Conservation (phyloP, 2,113 vertebrate genomes). For the Psilopogon haemacephalus region DNA sequence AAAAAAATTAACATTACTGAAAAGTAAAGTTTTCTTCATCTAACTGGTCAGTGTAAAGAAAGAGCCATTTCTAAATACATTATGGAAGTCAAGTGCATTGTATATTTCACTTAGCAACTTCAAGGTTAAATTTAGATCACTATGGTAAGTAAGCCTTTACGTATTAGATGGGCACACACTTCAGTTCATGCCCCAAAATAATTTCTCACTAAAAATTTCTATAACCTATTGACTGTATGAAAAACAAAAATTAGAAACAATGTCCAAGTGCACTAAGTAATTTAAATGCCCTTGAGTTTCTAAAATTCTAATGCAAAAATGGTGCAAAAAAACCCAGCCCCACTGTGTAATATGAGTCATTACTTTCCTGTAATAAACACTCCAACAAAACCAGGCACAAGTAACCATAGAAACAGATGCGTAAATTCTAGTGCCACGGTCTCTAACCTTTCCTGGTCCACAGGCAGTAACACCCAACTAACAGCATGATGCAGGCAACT, state of each 20-base stretch:
- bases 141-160: not conserved
- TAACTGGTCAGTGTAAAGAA: not conserved
- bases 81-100: not conserved
- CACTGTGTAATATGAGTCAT: slow-evolving; percentile 41
- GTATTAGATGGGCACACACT: not conserved
- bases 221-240: not conserved
- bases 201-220: not conserved
- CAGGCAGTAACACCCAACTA: not conserved
- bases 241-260: not conserved
- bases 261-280: not conserved
- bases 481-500: not conserved
- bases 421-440: not conserved
- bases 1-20: not conserved
- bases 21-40: not conserved
- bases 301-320: not conserved
- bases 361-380: slow-evolving; percentile 49
- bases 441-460: slow-evolving; percentile 23
- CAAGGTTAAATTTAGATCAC: not conserved
- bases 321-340: slow-evolving; percentile 31
- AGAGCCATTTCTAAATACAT: not conserved
- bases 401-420: slow-evolving; percentile 51
- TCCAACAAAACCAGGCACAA: slow-evolving; percentile 1
- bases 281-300: slow-evolving; percentile 39
- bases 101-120: not conserved
- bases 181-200: not conserved